phyloP scores from a whole-genome alignment of 2,888 invertebrate species.

The Ellobium chinense region DNA sequence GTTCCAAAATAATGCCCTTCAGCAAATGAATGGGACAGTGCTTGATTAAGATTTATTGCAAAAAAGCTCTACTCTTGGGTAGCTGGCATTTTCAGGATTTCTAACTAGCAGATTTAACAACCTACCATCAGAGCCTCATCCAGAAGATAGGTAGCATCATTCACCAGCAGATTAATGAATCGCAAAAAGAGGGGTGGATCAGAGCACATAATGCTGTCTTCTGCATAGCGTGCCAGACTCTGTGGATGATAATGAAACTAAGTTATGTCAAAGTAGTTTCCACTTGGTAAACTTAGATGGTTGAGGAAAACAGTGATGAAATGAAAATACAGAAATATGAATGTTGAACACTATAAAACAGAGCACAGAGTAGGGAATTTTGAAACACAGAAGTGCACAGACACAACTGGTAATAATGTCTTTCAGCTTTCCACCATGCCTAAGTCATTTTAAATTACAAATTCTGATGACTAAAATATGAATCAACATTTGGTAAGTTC shows the following conservation, averaged over 20 bases:
- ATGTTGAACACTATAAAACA: background rate
- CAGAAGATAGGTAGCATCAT: conserved; percentile 96
- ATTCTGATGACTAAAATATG: too few species aligned
- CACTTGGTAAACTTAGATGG: background rate
- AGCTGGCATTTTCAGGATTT: too few species aligned
- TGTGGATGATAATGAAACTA: conserved; percentile 80
- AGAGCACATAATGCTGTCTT: conserved; percentile 92
- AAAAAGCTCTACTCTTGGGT: too few species aligned
- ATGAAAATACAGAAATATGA: background rate
- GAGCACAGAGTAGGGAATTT: background rate
- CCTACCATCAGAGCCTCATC: conserved; percentile 87
- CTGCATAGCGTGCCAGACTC: conserved; percentile 88
- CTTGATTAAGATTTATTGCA: too few species aligned
- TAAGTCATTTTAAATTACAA: too few species aligned
- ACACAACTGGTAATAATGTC: too few species aligned
- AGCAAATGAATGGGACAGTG: too few species aligned
- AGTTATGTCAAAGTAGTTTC: background rate
- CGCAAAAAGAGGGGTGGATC: conserved; percentile 94
- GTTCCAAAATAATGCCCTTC: too few species aligned
- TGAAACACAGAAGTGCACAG: background rate
- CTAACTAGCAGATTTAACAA: too few species aligned
- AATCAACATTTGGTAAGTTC: too few species aligned
- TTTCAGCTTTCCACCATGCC: too few species aligned
- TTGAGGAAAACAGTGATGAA: too few species aligned
- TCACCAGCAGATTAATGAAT: conserved; percentile 97